These are phyloP conservation scores for Drosophila ustulata DNA, from an alignment of 2,888 invertebrate species.

Conservation along the genomic window DNA sequence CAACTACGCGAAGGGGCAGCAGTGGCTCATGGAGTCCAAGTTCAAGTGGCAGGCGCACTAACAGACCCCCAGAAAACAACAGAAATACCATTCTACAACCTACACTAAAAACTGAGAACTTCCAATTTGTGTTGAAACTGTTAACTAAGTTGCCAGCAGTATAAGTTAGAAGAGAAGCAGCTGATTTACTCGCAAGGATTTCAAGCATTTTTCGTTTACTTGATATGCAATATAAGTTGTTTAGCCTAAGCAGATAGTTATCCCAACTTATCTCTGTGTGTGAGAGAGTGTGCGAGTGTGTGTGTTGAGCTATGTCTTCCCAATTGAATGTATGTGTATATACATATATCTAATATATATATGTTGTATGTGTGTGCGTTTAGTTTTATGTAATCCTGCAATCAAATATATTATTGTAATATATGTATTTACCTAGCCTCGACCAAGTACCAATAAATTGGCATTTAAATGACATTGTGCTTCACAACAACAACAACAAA, in stretches of 20 bases:
- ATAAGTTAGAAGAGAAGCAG: conserved; percentile 10
- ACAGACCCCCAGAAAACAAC: conserved; percentile 46
- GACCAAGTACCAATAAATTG: conserved; percentile 80
- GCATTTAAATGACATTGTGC: conserved; percentile 78
- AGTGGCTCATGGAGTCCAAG: conserved; percentile 97
- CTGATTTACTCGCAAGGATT: conserved; percentile 40
- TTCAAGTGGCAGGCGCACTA: conserved; percentile 96
- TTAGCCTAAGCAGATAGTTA: conserved; percentile 32
- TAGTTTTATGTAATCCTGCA: conserved; percentile 34
- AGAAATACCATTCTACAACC: conserved; percentile 37
- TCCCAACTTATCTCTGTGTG: conserved; percentile 16
- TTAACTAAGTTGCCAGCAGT: conserved; percentile 58
- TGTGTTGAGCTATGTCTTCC: conserved; percentile 52
- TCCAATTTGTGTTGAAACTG: conserved; percentile 66
- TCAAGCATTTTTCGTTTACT: conserved; percentile 54
- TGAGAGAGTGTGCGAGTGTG: conserved; percentile 25
- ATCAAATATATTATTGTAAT: conserved; percentile 33
- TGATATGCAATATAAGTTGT: conserved; percentile 42
- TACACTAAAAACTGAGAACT: conserved; percentile 67
- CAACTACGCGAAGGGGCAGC: conserved; percentile 90
- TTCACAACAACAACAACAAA: conserved; percentile 51
- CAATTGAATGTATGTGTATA: conserved; percentile 28
- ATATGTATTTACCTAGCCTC: conserved; percentile 67
- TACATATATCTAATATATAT: conserved; percentile 10
- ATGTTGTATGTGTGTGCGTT: conserved; percentile 24